Base-by-base conservation (phyloP, 2,888 invertebrate genomes). In the Agapetus fuscipes region DNA sequence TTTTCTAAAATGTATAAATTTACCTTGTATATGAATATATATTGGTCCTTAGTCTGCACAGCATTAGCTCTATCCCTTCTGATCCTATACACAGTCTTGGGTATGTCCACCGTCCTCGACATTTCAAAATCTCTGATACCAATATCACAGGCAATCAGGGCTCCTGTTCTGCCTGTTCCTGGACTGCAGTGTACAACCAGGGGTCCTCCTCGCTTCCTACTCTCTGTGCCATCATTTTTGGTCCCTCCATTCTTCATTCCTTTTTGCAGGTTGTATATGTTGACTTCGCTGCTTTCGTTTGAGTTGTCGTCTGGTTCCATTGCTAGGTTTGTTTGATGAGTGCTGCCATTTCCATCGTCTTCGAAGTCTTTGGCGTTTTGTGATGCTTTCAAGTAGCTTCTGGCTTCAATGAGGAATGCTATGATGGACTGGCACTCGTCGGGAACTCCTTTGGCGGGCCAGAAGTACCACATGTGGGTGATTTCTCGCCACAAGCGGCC, bases 381-480 rank as follows among this genome's bases (percentile, higher is more conserved):
- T 43, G 69, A 60, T 16, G 66, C 55, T 53, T 70, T 70, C 64
- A 70, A 66, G 35, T 63, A 67, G 35, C 61, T 66, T 55, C 91
- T 74, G 46, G 88, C 87, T 61, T 93, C 91, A 12, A 87, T 76
- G 28, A 94, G 69, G 64, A 93, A 88, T 36, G 89, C 86, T 32
- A 93, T 84, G 31, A 94, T 70, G 0, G 87, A 83, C 35, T 84
- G 80, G 35, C 82, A 81, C 53, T 91, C 90, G 5, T 76, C 74
- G 2, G 93, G 93, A 1, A 86, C 83, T 0, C 90, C 90, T 46
- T 82, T 78, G n/a, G 78, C 75, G 0, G 94, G 93, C 94, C 94
- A 95, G 55, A 88, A 79, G 66, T 89, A 91, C 93, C 94, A 94
- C 54, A 91, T 78, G 56, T 94, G 94, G 1, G 81, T 86, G 37